Conservation (phyloP, 2,113 vertebrate species). For the Morphnarchus princeps region DNA sequence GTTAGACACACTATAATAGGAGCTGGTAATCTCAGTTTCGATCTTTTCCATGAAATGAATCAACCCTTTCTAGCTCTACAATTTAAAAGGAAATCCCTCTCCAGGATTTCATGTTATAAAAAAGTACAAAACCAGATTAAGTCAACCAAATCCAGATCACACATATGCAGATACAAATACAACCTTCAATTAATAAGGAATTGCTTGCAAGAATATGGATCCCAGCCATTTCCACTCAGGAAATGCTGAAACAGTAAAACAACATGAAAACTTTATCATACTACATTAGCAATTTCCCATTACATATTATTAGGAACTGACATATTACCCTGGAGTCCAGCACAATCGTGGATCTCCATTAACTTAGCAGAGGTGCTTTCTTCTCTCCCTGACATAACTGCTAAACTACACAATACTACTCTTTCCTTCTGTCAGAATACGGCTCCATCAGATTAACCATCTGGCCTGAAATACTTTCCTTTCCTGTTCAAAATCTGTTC, state of each 20-base stretch:
- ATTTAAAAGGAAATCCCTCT: not conserved
- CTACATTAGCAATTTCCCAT: not conserved
- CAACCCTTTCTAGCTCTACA: not conserved
- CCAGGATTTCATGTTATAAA: not conserved
- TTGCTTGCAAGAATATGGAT: not conserved
- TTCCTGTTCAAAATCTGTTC: conserved; percentile 44
- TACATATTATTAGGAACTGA: not conserved
- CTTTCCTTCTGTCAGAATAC: conserved; percentile 18
- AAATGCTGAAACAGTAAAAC: not conserved
- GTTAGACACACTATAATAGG: not conserved
- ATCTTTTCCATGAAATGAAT: not conserved
- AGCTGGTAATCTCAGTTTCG: not conserved
- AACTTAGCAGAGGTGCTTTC: conserved; percentile 22
- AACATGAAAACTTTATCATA: conserved; percentile 22
- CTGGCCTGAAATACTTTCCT: conserved; percentile 28
- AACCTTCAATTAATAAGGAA: not conserved
- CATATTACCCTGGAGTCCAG: conserved; percentile 11
- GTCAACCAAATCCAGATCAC: not conserved
- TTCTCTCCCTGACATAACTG: not conserved
- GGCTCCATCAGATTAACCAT: conserved; percentile 48
- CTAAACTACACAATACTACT: conserved; percentile 22
- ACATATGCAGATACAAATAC: not conserved
- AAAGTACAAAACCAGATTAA: not conserved
- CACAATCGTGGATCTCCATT: conserved; percentile 33
- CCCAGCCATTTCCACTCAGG: not conserved